Evolutionary conservation across 92 coral and sea anemone genomes (phyloP), one percentile per base, ranked within the genome.

Genomic region (Parazoanthus atlanticus): DNA sequence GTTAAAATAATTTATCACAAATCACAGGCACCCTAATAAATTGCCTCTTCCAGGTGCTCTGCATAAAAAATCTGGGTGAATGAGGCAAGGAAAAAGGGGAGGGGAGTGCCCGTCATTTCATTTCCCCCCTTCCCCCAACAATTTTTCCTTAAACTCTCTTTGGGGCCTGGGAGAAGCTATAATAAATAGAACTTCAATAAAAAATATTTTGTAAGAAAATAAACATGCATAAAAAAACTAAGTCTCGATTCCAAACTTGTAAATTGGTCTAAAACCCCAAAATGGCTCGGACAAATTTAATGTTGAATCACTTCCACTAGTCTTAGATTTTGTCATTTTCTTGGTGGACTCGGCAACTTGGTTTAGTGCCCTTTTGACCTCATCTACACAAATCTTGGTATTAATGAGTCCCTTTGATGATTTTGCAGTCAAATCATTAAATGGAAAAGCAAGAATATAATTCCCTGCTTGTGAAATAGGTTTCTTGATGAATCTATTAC

Each of bases 401-500:
- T 93, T 88, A 28, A 93, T 79, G 9, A 74, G 74, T 69, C 92
- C 80, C 17, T 85, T 84, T 26, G 90, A 82, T 23, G 90, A 85
- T 83, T 90, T 95, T 72, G 89, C 89, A 19, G 96, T 88, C 25
- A 75, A 90, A 13, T 93, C 95, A 87, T 92, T 95, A 84, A 95
- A 95, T 25, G 98, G 98, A 79, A 95, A 95, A 10, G 91, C 93
- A 33, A 95, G 89, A 41, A 91, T 82, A 77, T 90, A 95, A 71
- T 95, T 91, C 13, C 98, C 98, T 47, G 92, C 76, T 72, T 76
- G 91, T 49, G 95, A 49, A 9, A 84, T 84, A 29, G 78, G 87
- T 71, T 84, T 84, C 87, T 84, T 84, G 32, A 84, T 66, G 70
- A 84, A 84, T 43, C 87, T 46, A 47, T 84, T 84, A 29, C 66